Evolutionary conservation across 2,113 vertebrate genomes (phyloP), one percentile per base, ranked within the genome.

Genomic region (Falcunculus frontatus): DNA sequence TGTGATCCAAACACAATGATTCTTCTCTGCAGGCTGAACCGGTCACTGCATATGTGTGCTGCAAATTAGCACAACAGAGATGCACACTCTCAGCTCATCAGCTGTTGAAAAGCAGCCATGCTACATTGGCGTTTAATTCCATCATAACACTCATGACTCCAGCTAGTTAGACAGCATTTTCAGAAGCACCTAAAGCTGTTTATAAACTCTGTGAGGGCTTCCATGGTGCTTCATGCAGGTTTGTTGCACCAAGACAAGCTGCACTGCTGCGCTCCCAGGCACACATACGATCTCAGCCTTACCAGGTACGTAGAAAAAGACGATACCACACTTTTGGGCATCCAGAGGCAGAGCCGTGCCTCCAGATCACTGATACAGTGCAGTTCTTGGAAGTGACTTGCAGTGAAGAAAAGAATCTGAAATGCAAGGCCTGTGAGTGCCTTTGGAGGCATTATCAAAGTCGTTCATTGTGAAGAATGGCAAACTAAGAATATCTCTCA

Each of bases 281-380:
- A 16, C 23, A 12, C 3, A 0, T 2, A 6, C 1, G 5, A 0
- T 9, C 35, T 75, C 56, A 30, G 15, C 52, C 32, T 25, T 10
- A 0, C 1, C 37, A 26, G 17, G 8, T 23, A 0, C 0, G 7
- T 29, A 7, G 13, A 10, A 46, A 44, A 11, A 8, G 46, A 22
- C 6, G 1, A 1, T 4, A 9, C 10, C 41, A 8, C 25, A 5
- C 18, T 33, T 6, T 29, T 16, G 39, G 17, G 29, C 37, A 49
- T 22, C 42, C 52, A 37, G 42, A 39, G 20, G 30, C n/a, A 92
- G 33, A 59, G 23, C 5, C 29, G 12, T 18, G 26, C 39, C n/a
- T 46, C 13, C 57, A 49, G 32, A 37, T 59, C 50, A 21, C 22
- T 32, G 35, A 20, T 8, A 49, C 19, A 7, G 17, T 11, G 17